Evolutionary conservation across 2,113 vertebrate genomes (phyloP).

Genomic region (Tychaedon coryphoeus): DNA sequence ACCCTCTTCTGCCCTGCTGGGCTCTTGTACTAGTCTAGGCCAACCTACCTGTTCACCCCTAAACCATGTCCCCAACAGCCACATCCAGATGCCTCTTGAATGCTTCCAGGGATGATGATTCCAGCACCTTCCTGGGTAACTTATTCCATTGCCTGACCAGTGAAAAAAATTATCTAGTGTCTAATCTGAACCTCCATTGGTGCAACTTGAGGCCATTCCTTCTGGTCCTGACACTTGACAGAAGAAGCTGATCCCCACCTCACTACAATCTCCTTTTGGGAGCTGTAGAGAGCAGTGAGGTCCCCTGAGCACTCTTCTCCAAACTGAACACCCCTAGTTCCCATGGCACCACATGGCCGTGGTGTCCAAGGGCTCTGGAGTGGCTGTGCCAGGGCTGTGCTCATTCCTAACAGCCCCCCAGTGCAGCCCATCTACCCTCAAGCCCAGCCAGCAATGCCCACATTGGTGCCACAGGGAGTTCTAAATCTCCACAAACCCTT

Average conservation of each 20-base stretch:
- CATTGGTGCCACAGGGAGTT: rapidly evolving
- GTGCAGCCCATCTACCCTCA: rapidly evolving
- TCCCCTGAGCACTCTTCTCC: not conserved
- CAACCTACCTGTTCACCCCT: constrained; percentile 4
- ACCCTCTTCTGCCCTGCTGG: not conserved
- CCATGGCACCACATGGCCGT: rapidly evolving
- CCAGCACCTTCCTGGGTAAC: not conserved
- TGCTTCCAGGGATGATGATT: not conserved
- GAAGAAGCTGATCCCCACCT: not conserved
- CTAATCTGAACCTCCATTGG: not conserved
- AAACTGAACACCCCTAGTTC: no score
- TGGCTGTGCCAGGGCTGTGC: rapidly evolving
- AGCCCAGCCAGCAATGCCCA: not conserved
- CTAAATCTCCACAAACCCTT: not conserved
- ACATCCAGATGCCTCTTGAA: not conserved
- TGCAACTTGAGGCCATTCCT: not conserved
- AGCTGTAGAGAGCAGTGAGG: not conserved
- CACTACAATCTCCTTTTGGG: not conserved
- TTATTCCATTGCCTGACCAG: not conserved
- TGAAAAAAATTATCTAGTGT: not conserved
- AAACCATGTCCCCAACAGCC: not conserved
- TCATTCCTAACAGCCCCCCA: not conserved
- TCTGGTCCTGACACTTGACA: not conserved
- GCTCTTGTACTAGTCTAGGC: not conserved
- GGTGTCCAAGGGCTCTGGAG: not conserved